These are phyloP conservation scores for Virgularia gustaviana DNA, from an alignment of 92 coral and sea anemone species.

Conservation along the genomic window DNA sequence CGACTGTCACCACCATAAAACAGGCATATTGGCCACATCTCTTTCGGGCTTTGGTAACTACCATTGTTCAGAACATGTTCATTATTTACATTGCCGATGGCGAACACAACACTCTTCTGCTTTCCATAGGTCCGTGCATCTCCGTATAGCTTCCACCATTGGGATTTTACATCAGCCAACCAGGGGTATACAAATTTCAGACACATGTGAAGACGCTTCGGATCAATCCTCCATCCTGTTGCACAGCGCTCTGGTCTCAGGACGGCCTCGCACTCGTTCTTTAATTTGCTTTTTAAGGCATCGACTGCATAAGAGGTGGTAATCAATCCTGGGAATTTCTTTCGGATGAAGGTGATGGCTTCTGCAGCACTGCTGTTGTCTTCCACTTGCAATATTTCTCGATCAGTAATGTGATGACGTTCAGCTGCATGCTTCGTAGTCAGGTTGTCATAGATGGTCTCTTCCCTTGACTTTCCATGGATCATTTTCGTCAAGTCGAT, in stretches of 20 bases:
- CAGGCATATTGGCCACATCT: too few species aligned
- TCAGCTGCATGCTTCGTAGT: slow-evolving; percentile 31
- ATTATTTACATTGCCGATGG: slow-evolving; percentile 25
- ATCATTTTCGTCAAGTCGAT: too few species aligned
- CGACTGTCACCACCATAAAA: slow-evolving; percentile 14
- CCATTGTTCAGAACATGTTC: slow-evolving; percentile 24
- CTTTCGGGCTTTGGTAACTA: too few species aligned
- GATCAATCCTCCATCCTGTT: slow-evolving; percentile 45
- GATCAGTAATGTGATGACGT: neutral
- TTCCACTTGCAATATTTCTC: slow-evolving; percentile 30
- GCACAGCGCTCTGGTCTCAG: slow-evolving; percentile 13
- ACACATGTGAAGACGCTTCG: neutral
- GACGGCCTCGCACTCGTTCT: neutral
- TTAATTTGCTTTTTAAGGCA: neutral
- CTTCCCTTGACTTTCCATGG: too few species aligned
- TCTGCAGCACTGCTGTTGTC: too few species aligned
- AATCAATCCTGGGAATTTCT: slow-evolving; percentile 1
- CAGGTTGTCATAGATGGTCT: too few species aligned
- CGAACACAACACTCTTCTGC: slow-evolving; percentile 18
- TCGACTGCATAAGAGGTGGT: slow-evolving; percentile 5
- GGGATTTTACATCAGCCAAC: slow-evolving; percentile 6
- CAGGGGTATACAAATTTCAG: slow-evolving; percentile 45
- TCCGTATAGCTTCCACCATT: slow-evolving; percentile 4
- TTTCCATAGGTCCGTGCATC: too few species aligned
- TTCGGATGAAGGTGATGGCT: neutral